Evolutionary conservation across 2,113 vertebrate genomes (phyloP).

Genomic region (Anolis sagrei): DNA sequence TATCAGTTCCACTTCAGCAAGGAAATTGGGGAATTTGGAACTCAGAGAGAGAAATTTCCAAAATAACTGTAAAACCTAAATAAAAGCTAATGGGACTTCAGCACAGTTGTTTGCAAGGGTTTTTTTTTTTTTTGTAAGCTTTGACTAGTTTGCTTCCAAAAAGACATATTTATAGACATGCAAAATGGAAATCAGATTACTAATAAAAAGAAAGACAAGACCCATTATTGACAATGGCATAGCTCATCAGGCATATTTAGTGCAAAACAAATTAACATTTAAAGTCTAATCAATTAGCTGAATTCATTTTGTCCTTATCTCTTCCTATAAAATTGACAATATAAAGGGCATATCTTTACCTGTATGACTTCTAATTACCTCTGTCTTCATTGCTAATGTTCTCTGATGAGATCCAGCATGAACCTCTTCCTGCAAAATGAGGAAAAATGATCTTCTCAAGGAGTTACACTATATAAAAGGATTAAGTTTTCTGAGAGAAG

Average conservation of each 20-base stretch:
- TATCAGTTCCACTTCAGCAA: background rate
- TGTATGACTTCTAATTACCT: constrained; percentile 38
- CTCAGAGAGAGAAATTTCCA: background rate
- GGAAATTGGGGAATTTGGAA: background rate
- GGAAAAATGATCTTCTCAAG: constrained; percentile 21
- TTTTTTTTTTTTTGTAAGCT: background rate
- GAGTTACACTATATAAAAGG: constrained; percentile 22
- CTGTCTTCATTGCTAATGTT: background rate
- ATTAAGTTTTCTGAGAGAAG: constrained; percentile 4
- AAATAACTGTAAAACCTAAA: background rate
- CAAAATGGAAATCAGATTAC: constrained; percentile 54
- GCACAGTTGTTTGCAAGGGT: background rate
- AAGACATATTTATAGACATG: constrained; percentile 8
- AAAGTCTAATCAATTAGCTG: constrained; percentile 55
- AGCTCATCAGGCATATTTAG: constrained; percentile 58
- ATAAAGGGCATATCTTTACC: constrained; percentile 42
- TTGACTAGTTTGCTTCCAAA: background rate
- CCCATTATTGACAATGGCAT: constrained; percentile 48
- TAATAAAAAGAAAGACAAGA: constrained; percentile 62
- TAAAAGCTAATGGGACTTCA: background rate
- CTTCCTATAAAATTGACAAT: constrained; percentile 42
- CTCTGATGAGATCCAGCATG: background rate
- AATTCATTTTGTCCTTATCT: constrained; percentile 55
- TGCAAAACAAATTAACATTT: constrained; percentile 67
- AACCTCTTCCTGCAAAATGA: constrained; percentile 6